A percentile compares a stretch with the other conserved stretches of the same genome.
phyloP scores from a whole-genome alignment of 1,140 invertebrate genomes.

The Dysdera silvatica region DNA sequence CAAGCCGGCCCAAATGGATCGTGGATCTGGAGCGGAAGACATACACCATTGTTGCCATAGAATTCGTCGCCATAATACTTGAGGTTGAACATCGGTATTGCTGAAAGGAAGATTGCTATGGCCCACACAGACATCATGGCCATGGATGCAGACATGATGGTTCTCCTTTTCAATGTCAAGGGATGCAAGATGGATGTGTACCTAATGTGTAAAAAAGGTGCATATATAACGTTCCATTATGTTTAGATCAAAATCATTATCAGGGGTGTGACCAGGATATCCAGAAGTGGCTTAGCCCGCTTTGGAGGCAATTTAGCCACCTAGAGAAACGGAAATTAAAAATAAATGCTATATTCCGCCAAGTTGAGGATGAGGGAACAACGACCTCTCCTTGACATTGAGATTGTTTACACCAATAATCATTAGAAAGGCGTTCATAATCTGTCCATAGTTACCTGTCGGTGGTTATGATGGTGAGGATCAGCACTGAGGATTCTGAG shows the following conservation, averaged over 20 bases:
- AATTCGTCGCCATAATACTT: slow-evolving; percentile 52
- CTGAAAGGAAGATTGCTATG: slow-evolving; percentile 53
- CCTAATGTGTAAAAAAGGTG: slow-evolving; percentile 63
- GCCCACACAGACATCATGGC: slow-evolving; percentile 56
- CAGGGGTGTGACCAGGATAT: no score
- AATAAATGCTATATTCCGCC: no score
- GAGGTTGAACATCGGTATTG: slow-evolving; percentile 57
- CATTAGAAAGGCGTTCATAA: no score
- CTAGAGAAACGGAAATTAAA: no score
- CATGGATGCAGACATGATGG: slow-evolving; percentile 48
- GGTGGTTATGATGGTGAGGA: slow-evolving; percentile 65
- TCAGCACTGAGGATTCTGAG: slow-evolving; percentile 58
- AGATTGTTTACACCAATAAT: no score
- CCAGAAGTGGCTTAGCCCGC: no score
- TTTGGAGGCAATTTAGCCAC: no score
- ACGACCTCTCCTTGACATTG: no score
- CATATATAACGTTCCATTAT: background rate
- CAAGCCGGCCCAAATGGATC: slow-evolving; percentile 55
- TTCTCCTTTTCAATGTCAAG: slow-evolving; percentile 52
- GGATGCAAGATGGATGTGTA: slow-evolving; percentile 58
- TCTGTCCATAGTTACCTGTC: slow-evolving; percentile 48
- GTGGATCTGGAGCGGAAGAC: slow-evolving; percentile 63
- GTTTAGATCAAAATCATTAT: no score
- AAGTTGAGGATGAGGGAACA: no score
- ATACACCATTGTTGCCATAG: slow-evolving; percentile 62